Conservation (phyloP, 2,113 vertebrate species). For the Nematolebias whitei region DNA sequence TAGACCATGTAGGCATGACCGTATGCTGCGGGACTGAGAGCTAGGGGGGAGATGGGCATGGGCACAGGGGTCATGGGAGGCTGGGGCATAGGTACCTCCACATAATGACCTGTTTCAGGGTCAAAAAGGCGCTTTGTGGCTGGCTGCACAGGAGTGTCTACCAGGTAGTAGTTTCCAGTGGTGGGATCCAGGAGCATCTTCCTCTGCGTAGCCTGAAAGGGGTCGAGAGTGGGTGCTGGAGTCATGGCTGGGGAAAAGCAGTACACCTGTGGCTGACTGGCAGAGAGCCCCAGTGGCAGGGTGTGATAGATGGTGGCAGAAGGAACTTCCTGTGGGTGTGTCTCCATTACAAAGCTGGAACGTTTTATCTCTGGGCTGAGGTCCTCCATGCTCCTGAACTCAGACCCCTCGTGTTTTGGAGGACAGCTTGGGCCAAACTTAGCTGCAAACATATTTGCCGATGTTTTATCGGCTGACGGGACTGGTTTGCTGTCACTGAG, state of each 20-base stretch:
- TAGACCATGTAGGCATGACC: slow-evolving; percentile 93
- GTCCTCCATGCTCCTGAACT: slow-evolving; percentile 35
- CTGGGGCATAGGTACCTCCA: slow-evolving; percentile 88
- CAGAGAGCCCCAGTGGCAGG: slow-evolving; percentile 69
- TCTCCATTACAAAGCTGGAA: slow-evolving; percentile 67
- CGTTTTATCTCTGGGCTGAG: slow-evolving; percentile 41
- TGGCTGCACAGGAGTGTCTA: slow-evolving; percentile 89
- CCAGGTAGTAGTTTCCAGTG: slow-evolving; percentile 93
- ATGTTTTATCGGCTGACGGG: slow-evolving; percentile 27
- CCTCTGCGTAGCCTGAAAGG: slow-evolving; percentile 86
- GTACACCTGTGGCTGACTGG: slow-evolving; percentile 79
- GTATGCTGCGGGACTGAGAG: slow-evolving; percentile 85
- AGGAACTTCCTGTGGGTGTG: slow-evolving; percentile 73
- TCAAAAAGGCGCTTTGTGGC: slow-evolving; percentile 90
- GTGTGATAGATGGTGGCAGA: slow-evolving; percentile 82
- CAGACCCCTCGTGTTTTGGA: background rate
- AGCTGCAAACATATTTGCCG: slow-evolving; percentile 60
- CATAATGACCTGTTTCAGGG: slow-evolving; percentile 94
- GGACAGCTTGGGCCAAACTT: slow-evolving; percentile 63
- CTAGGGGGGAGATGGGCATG: slow-evolving; percentile 81
- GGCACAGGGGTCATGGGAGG: slow-evolving; percentile 77
- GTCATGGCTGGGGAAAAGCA: slow-evolving; percentile 84
- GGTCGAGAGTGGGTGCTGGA: slow-evolving; percentile 73
- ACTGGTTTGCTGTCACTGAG: slow-evolving; percentile 36
- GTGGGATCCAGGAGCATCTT: slow-evolving; percentile 94